phyloP scores from a whole-genome alignment of 37 sponge, comb jelly and placozoan genomes.

The Ephydatia muelleri region DNA sequence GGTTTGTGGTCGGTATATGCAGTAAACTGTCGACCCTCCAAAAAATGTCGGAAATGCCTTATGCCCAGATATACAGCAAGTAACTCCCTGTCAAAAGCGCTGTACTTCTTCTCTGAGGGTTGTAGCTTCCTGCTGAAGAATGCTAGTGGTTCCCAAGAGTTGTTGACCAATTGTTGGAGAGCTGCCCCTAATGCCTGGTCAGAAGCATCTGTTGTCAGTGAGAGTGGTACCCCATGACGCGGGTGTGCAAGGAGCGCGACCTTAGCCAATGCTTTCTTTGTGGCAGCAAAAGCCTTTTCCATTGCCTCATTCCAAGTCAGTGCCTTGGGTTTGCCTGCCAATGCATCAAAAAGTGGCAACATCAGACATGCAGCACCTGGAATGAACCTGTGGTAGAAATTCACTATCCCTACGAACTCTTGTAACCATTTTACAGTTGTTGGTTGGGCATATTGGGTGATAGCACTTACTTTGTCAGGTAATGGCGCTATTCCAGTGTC shows the following conservation, averaged over 20 bases:
- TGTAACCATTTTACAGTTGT: constrained; percentile 21
- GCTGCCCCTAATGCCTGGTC: constrained; percentile 30
- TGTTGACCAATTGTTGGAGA: constrained; percentile 28
- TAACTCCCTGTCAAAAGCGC: constrained; percentile 38
- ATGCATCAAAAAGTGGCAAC: constrained; percentile 41
- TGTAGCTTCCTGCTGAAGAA: constrained; percentile 40
- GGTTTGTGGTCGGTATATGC: constrained; percentile 30
- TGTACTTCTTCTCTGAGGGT: too few species aligned
- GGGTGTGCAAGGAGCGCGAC: constrained; percentile 18
- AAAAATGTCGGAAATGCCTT: too few species aligned
- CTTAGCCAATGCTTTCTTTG: constrained; percentile 35
- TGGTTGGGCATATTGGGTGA: constrained; percentile 26
- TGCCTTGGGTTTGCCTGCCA: constrained; percentile 29
- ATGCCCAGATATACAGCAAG: constrained; percentile 19
- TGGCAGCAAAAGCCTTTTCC: constrained; percentile 16
- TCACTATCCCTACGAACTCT: constrained; percentile 35
- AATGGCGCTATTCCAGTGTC: constrained; percentile 17
- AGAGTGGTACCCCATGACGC: constrained; percentile 18
- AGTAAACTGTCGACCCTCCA: constrained; percentile 23
- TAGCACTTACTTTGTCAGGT: constrained; percentile 37
- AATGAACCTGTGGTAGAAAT: constrained; percentile 38
- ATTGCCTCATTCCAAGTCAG: constrained; percentile 5
- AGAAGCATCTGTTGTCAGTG: constrained; percentile 22
- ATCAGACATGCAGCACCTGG: constrained; percentile 23
- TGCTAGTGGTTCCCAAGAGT: constrained; percentile 28